phyloP scores from a whole-genome alignment of 2,113 vertebrate genomes.

The Pipa parva region DNA sequence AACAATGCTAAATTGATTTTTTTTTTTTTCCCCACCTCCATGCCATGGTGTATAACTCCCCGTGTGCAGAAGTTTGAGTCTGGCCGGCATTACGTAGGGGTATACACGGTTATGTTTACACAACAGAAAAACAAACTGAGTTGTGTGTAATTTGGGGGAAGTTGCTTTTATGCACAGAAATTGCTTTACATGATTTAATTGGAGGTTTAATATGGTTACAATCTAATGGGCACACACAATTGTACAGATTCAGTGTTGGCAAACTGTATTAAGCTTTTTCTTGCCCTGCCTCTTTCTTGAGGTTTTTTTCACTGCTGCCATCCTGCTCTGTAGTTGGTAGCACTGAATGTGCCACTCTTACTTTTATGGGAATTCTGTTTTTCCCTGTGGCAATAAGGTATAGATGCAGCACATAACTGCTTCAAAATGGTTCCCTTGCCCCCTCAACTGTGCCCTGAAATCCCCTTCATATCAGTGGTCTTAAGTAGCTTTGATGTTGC shows the following conservation, averaged over 20 bases:
- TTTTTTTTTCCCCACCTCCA: slow-evolving; percentile 15
- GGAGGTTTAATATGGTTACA: background rate
- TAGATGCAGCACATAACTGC: slow-evolving; percentile 13
- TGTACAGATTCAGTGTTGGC: background rate
- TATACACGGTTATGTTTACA: slow-evolving; percentile 62
- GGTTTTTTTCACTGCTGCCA: slow-evolving; percentile 20
- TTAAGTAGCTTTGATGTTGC: slow-evolving; percentile 63
- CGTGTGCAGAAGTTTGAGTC: slow-evolving; percentile 62
- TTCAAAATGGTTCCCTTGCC: slow-evolving; percentile 9
- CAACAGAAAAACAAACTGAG: slow-evolving; percentile 48
- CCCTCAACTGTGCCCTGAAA: slow-evolving; percentile 36
- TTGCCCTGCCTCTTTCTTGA: background rate
- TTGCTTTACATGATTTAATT: slow-evolving; percentile 13
- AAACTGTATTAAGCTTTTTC: background rate
- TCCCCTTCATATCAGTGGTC: slow-evolving; percentile 53
- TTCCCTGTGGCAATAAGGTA: slow-evolving; percentile 11
- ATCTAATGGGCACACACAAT: slow-evolving; percentile 20
- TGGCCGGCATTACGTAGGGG: slow-evolving; percentile 76
- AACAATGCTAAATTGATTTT: background rate
- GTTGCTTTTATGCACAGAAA: slow-evolving; percentile 18
- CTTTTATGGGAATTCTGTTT: background rate
- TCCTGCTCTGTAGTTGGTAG: slow-evolving; percentile 5
- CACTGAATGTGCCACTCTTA: slow-evolving; percentile 1
- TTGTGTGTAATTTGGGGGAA: slow-evolving; percentile 65
- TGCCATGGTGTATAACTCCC: slow-evolving; percentile 26